Conservation (phyloP, 1,140 invertebrate species). For the Nebria ingens region DNA sequence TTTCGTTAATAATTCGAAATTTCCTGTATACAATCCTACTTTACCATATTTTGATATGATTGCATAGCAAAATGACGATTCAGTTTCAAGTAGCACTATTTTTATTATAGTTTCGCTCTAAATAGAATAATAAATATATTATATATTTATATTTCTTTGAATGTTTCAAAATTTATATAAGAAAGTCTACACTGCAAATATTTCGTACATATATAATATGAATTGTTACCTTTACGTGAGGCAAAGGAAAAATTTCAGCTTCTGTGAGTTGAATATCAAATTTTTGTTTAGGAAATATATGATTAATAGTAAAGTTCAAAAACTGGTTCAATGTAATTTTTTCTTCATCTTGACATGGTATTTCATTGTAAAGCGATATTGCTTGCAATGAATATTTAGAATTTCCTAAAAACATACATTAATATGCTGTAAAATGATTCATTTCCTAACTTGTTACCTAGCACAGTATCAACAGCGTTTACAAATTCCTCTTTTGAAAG, state of each 20-base stretch:
- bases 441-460: conserved; percentile 13
- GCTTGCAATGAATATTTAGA: conserved; percentile 18
- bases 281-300: conserved; percentile 15
- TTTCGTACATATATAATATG: background rate
- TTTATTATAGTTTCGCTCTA: conserved; percentile 44
- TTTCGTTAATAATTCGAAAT: conserved; percentile 35
- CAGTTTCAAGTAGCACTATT: conserved; percentile 39
- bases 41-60: conserved; percentile 40
- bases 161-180: background rate
- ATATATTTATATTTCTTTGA: background rate
- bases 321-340: conserved; percentile 26
- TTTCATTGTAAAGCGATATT: conserved; percentile 21
- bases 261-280: conserved; percentile 16
- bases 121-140: conserved; percentile 15
- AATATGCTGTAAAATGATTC: conserved; percentile 8
- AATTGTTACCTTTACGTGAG: conserved; percentile 23
- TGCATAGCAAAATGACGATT: conserved; percentile 43
- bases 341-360: conserved; percentile 15
- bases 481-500: conserved; percentile 23
- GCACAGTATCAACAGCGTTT: conserved; percentile 19
- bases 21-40: conserved; percentile 41
- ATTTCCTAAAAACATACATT: conserved; percentile 18
- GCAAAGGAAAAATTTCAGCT: conserved; percentile 17
- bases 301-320: conserved; percentile 23
- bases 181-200: background rate